Conservation (phyloP, 2,888 invertebrate genomes). For the Lomographa bimaculata region DNA sequence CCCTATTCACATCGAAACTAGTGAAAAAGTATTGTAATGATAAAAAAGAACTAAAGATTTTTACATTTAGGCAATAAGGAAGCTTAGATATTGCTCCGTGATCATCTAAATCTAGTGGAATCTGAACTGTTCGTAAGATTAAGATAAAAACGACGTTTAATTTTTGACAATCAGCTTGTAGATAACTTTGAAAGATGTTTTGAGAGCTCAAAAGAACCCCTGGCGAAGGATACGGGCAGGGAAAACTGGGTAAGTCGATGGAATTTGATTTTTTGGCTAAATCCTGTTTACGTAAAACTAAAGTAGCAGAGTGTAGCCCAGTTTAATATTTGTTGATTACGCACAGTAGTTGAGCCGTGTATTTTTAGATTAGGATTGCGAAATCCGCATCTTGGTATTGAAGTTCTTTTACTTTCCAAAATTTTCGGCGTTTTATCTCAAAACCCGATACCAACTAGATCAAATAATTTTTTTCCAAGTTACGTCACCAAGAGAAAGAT, state of each 20-base stretch:
- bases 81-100: constrained; percentile 46
- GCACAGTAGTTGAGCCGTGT: constrained; percentile 14
- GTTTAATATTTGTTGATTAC: not conserved
- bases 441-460: constrained; percentile 61
- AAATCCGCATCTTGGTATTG: constrained; percentile 21
- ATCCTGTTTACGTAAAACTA: not conserved
- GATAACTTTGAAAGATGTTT: constrained; percentile 59
- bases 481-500: constrained; percentile 22
- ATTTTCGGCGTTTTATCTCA: constrained; percentile 21
- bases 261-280: constrained; percentile 20
- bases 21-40: constrained; percentile 60
- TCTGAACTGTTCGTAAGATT: constrained; percentile 64
- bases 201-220: constrained; percentile 41
- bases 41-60: constrained; percentile 52
- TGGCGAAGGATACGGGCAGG: constrained; percentile 24
- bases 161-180: constrained; percentile 56
- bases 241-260: constrained; percentile 20
- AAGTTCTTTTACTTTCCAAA: constrained; percentile 10
- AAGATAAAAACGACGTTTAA: constrained; percentile 43
- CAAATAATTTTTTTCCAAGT: constrained; percentile 20
- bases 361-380: constrained; percentile 10
- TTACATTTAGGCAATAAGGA: constrained; percentile 61
- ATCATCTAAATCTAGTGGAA: constrained; percentile 59
- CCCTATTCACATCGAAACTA: constrained; percentile 57
- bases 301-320: not conserved